phyloP scores from a whole-genome alignment of 2,888 invertebrate species.

The Rapana venosa region DNA sequence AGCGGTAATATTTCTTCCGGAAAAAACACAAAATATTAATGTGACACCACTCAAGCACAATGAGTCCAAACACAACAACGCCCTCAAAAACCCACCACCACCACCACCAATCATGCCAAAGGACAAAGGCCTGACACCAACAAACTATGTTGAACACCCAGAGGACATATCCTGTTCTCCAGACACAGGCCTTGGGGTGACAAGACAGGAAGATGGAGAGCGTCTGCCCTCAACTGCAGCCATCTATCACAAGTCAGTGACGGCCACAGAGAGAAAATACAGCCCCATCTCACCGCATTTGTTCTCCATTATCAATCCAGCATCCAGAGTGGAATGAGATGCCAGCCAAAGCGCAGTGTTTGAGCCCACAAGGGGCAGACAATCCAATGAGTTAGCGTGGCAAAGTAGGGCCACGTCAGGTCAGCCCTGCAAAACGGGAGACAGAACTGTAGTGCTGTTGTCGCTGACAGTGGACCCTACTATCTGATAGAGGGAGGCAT shows the following conservation, averaged over 20 bases:
- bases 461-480: slow-evolving; percentile 51
- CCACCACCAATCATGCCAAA: too few relatives aligned
- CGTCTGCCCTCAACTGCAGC: too few relatives aligned
- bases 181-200: too few relatives aligned
- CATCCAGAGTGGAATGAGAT: slow-evolving; percentile 37
- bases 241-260: slow-evolving; percentile 11
- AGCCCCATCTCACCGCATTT: slow-evolving; percentile 44
- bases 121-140: too few relatives aligned
- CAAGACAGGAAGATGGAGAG: too few relatives aligned
- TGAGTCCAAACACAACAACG: too few relatives aligned
- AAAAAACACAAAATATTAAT: too few relatives aligned
- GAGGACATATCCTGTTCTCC: too few relatives aligned
- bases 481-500: slow-evolving; percentile 48
- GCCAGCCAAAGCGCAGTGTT: slow-evolving; percentile 30
- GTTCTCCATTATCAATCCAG: slow-evolving; percentile 47
- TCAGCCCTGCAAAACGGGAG: slow-evolving; percentile 28
- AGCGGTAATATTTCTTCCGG: too few relatives aligned
- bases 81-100: too few relatives aligned
- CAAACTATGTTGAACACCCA: too few relatives aligned
- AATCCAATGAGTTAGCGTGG: slow-evolving; percentile 48
- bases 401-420: slow-evolving; percentile 35
- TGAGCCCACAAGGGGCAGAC: slow-evolving; percentile 46
- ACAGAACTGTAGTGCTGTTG: slow-evolving; percentile 49
- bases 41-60: too few relatives aligned
- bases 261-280: slow-evolving; percentile 37